phyloP scores from a whole-genome alignment of 2,888 invertebrate species.

The Hypolimnas misippus region DNA sequence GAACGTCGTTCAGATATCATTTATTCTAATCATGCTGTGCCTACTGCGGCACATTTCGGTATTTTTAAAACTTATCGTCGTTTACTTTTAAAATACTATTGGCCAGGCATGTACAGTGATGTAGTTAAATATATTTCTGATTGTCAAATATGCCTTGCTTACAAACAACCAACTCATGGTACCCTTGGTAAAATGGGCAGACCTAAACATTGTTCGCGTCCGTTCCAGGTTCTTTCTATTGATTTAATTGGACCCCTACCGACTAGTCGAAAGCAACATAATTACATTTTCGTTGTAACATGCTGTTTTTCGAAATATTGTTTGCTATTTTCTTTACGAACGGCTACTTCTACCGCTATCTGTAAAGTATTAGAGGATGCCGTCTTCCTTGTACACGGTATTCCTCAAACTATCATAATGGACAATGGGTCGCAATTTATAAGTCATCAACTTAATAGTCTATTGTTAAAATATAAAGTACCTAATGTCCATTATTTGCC shows the following conservation, averaged over 20 bases:
- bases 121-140: slow-evolving; percentile 31
- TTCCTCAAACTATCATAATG: too few relatives aligned
- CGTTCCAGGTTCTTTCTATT: slow-evolving; percentile 31
- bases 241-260: slow-evolving; percentile 41
- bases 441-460: too few relatives aligned
- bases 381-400: too few relatives aligned
- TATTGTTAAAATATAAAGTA: too few relatives aligned
- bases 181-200: slow-evolving; percentile 33
- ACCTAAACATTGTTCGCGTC: slow-evolving; percentile 32
- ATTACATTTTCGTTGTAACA: slow-evolving; percentile 29
- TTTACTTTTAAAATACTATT: slow-evolving; percentile 25
- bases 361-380: too few relatives aligned
- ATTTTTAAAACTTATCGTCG: slow-evolving; percentile 45
- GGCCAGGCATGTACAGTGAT: slow-evolving; percentile 41
- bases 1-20: background rate
- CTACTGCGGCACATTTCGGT: slow-evolving; percentile 36
- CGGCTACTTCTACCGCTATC: slow-evolving; percentile 32
- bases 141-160: slow-evolving; percentile 30
- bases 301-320: slow-evolving; percentile 38
- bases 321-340: slow-evolving; percentile 30
- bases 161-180: slow-evolving; percentile 32
- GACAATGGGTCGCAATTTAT: too few relatives aligned
- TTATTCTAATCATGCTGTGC: slow-evolving; percentile 12
- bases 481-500: too few relatives aligned
- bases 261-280: slow-evolving; percentile 25